Conservation (phyloP, 2,113 vertebrate species). For the Girardinichthys multiradiatus region DNA sequence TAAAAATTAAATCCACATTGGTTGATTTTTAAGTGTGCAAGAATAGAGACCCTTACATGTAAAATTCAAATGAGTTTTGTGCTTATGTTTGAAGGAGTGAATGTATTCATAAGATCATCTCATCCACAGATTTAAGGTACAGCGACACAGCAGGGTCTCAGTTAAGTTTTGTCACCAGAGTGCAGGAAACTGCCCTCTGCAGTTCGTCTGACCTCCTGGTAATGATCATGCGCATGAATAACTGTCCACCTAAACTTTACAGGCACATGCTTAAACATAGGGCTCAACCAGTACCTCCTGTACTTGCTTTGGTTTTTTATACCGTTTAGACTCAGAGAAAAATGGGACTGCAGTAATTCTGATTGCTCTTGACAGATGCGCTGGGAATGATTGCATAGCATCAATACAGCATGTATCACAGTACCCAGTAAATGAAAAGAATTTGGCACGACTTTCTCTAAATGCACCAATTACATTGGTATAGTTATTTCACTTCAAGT, state of each 20-base stretch:
- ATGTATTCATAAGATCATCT: neutral
- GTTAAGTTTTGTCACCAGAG: neutral
- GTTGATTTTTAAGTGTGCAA: no score
- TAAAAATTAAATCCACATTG: neutral
- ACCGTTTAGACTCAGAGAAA: constrained; percentile 10
- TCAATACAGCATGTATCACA: constrained; percentile 20
- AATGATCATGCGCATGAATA: constrained; percentile 25
- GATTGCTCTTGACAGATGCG: constrained; percentile 47
- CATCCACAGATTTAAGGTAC: neutral
- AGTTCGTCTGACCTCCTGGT: constrained; percentile 32
- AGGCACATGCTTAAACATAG: neutral
- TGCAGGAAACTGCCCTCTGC: constrained; percentile 10
- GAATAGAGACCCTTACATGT: no score
- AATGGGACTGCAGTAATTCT: constrained; percentile 1
- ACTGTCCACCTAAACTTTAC: constrained; percentile 21
- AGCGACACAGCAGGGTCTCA: no score
- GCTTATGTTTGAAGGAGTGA: neutral
- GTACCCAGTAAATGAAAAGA: constrained; percentile 20
- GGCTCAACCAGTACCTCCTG: constrained; percentile 10
- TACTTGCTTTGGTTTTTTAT: neutral
- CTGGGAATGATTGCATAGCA: constrained; percentile 52
- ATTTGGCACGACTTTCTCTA: constrained; percentile 27
- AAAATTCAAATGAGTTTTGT: neutral
- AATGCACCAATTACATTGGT: constrained; percentile 24
- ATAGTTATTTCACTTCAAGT: constrained; percentile 22